phyloP scores from a whole-genome alignment of 2,888 invertebrate genomes.

The Eutolmus rufibarbis region DNA sequence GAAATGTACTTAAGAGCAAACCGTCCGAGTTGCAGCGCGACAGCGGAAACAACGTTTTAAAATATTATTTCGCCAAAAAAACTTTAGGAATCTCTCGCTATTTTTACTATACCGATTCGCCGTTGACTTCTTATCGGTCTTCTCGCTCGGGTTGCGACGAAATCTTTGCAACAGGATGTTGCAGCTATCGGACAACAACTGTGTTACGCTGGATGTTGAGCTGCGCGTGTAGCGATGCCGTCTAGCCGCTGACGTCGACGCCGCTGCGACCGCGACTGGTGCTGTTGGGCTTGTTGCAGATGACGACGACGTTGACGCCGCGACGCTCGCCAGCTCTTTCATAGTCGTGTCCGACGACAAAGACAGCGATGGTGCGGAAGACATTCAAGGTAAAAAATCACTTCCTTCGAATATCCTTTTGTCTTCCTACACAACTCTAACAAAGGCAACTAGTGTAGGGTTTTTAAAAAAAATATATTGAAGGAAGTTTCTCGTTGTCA shows the following conservation, averaged over 20 bases:
- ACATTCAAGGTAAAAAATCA: background rate
- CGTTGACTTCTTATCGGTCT: constrained; percentile 63
- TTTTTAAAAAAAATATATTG: background rate
- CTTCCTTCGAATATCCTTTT: background rate
- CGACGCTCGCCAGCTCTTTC: constrained; percentile 40
- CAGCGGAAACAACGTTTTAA: background rate
- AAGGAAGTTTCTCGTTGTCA: background rate
- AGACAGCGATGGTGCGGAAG: constrained; percentile 40
- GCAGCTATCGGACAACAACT: constrained; percentile 85
- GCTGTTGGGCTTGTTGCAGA: constrained; percentile 23
- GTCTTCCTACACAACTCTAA: background rate
- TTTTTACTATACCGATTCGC: constrained; percentile 51
- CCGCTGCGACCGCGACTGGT: constrained; percentile 45
- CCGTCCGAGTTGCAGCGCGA: background rate
- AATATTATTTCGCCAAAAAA: background rate
- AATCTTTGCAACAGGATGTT: constrained; percentile 83
- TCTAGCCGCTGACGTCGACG: constrained; percentile 65
- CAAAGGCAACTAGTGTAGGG: background rate
- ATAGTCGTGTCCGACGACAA: background rate
- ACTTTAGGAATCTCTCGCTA: background rate
- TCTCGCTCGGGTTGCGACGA: constrained; percentile 79
- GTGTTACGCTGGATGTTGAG: constrained; percentile 83
- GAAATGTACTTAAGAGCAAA: background rate
- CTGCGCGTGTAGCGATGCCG: constrained; percentile 78
- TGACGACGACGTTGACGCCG: constrained; percentile 32